Base-by-base conservation (phyloP, 2,797 vertebrate genomes). In the Synanceia verrucosa region DNA sequence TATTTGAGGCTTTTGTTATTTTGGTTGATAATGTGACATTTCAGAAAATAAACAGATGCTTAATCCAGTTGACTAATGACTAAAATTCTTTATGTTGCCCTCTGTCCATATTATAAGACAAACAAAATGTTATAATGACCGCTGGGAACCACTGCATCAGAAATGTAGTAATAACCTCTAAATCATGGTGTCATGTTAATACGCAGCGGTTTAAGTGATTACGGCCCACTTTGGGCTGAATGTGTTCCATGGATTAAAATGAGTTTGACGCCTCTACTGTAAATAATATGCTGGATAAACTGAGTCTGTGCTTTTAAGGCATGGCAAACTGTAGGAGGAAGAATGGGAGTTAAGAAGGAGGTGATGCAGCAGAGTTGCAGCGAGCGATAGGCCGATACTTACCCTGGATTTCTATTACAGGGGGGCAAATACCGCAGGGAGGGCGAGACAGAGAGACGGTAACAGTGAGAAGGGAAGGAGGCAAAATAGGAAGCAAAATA, bases 321-420 rank as follows among this genome's bases (percentile, higher is more conserved):
- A 13, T 34, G 18, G 24, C 44, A 29, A 26, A 72, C 24, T 73
- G 55, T 31, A 33, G 68, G 29, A 12, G 33, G 59, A 57, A 4
- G 19, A 52, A 39, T 50, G 36, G 28, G 14, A 67, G 34, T 24
- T 23, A 41, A 37, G 47, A 28, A 75, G 24, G 23, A 44, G 18
- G 41, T 28, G 78, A 68, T 37, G 61, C 3, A 2, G 65, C 24
- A 71, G 43, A 26, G 39, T 62, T 65, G 70, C 9, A 59, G 73
- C 19, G 67, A 76, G 81, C 47, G 62, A 66, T 21, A 86, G 73
- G 70, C 64, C n/a, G 62, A 85, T 91, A 95, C 94, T 95, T 87
- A 95, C 94, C 94, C 90, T 92, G 93, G 58, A 95, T 90, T 86
- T 95, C 94, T 95, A 90, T 82, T 86, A 88, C 59, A 79, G 79